Evolutionary conservation across 2,888 invertebrate genomes (phyloP), one percentile per base, ranked within the genome.

Genomic region (Hirtodrosophila alboralis): DNA sequence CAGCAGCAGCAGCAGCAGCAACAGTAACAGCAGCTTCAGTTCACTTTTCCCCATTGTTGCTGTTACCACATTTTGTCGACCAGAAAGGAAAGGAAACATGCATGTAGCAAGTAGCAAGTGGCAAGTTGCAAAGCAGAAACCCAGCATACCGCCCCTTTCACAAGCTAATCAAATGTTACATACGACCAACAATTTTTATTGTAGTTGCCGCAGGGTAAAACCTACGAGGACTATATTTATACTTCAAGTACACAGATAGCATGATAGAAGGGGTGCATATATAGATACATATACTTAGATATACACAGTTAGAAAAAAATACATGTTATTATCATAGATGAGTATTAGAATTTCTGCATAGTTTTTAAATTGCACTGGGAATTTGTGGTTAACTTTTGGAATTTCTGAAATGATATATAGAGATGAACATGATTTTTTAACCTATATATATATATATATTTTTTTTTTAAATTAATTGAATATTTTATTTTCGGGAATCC

Each of bases 101-200:
- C n/a, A n/a, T n/a, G n/a, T n/a, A n/a, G 23, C 16, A 30, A 16
- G 13, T 2, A 30, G 12, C 7, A 28, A 13, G n/a, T 10, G 31
- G 44, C 51, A 26, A 12, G 21, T 10, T 34, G 37, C 36, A 18
- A 5, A 18, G 4, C 18, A 18, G 18, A 18, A 18, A 23, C 2
- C 7, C 23, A 23, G 23, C 23, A 5, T 23, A 13, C 37, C 38
- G 33, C 64, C 48, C 69, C 40, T 51, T 61, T 66, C 71, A 58
- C 65, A 71, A 63, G 75, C 84, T 81, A 81, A 81, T 81, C 81
- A 81, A 85, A 81, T 81, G 81, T 76, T 85, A 67, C 77, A 85
- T 57, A 63, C 66, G 66, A 60, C 73, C 53, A 77, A 62, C 75
- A 66, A 57, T 81, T 83, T 84, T 83, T 84, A 75, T 81, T 84